phyloP scores from a whole-genome alignment of 2,113 vertebrate genomes.

The Desmodus rotundus region DNA sequence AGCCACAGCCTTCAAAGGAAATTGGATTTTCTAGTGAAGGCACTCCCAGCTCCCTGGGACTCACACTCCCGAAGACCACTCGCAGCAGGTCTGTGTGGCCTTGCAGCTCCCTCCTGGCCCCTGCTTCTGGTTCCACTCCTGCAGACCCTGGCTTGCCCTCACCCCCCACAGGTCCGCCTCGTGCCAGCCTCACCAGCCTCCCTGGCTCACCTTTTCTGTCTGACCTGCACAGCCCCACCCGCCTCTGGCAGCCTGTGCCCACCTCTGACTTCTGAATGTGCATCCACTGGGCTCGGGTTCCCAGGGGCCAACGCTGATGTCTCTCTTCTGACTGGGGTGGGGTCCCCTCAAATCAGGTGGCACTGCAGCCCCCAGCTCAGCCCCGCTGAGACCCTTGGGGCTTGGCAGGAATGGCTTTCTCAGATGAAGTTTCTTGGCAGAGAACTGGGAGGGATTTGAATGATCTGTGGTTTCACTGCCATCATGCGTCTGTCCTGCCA shows the following conservation, averaged over 20 bases:
- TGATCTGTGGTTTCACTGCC: constrained; percentile 41
- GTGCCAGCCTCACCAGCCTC: background rate
- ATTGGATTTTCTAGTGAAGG: background rate
- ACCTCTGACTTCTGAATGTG: background rate
- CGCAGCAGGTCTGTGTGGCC: background rate
- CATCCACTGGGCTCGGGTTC: background rate
- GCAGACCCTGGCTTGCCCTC: background rate
- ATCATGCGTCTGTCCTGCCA: background rate
- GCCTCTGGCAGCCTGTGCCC: too few relatives aligned
- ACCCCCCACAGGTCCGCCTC: background rate
- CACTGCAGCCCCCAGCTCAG: too few relatives aligned
- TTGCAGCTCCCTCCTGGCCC: rapidly evolving
- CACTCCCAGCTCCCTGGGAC: background rate
- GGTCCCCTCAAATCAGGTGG: background rate
- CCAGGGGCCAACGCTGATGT: rapidly evolving
- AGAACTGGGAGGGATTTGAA: background rate
- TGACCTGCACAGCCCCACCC: rapidly evolving
- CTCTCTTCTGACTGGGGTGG: background rate
- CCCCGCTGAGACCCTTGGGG: background rate
- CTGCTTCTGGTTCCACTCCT: too few relatives aligned
- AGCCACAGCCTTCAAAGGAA: background rate
- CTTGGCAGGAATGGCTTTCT: background rate
- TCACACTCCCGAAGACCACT: background rate
- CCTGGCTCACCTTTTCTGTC: rapidly evolving
- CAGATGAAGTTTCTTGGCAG: background rate